phyloP scores from a whole-genome alignment of 2,888 invertebrate species.

The Brenthis daphne region DNA sequence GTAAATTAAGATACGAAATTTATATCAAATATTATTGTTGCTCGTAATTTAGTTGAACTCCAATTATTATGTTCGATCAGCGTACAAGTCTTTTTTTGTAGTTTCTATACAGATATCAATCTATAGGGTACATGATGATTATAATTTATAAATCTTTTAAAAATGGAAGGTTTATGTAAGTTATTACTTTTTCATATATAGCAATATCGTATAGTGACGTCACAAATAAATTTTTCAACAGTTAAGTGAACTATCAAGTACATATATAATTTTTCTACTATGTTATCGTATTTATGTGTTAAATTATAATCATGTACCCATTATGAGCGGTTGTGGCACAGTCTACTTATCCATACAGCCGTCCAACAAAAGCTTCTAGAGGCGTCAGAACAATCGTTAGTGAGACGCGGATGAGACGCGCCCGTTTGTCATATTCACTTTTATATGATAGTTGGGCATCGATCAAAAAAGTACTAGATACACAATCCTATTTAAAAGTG shows the following conservation, averaged over 20 bases:
- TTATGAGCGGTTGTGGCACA: constrained; percentile 6
- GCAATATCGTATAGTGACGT: background rate
- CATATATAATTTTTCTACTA: background rate
- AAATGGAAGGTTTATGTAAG: background rate
- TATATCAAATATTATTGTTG: constrained; percentile 22
- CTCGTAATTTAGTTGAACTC: constrained; percentile 21
- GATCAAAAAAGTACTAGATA: too few relatives aligned
- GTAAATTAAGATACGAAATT: constrained; percentile 26
- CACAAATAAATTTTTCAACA: background rate
- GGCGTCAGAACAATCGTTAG: too few relatives aligned
- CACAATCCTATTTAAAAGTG: too few relatives aligned
- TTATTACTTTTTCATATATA: background rate
- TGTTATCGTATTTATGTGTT: background rate
- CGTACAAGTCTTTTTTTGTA: constrained; percentile 16
- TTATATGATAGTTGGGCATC: too few relatives aligned
- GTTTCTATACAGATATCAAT: constrained; percentile 17
- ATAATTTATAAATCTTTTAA: background rate
- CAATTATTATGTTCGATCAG: constrained; percentile 17
- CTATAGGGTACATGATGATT: constrained; percentile 2
- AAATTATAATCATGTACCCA: constrained; percentile 11
- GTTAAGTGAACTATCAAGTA: background rate
- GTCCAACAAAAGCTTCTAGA: too few relatives aligned
- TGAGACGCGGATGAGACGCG: too few relatives aligned
- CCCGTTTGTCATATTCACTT: too few relatives aligned
- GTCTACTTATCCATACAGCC: too few relatives aligned